Evolutionary conservation across 2,113 vertebrate genomes (phyloP).

Genomic region (Melanerpes aurifrons): DNA sequence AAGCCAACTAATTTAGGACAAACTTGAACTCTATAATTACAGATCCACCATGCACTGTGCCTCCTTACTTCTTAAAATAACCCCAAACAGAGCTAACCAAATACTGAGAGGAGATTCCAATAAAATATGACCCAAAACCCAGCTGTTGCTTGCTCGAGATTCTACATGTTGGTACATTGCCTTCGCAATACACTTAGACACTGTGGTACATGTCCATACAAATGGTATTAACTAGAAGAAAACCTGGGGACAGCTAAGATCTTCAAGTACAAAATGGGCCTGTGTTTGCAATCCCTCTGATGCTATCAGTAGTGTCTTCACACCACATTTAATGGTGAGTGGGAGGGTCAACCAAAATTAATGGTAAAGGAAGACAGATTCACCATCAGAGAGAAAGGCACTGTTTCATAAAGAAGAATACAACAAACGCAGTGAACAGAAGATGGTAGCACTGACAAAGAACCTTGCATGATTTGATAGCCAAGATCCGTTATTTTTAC

Average conservation of each 20-base stretch:
- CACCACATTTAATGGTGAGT: not conserved
- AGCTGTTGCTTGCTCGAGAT: not conserved
- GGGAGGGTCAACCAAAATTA: not conserved
- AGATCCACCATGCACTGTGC: not conserved
- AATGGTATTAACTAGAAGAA: rapidly evolving
- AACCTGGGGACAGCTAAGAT: not conserved
- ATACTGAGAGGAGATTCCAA: not conserved
- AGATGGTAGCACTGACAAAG: not conserved
- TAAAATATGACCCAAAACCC: not conserved
- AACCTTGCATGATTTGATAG: not conserved
- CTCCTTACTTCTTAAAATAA: not conserved
- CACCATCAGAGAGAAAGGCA: not conserved
- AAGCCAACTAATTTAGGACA: not conserved
- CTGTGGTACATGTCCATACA: not conserved
- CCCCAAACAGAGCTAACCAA: not conserved
- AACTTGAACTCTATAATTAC: not conserved
- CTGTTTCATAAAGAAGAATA: not conserved
- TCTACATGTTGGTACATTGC: too few species aligned
- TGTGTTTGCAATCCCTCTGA: not conserved
- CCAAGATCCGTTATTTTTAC: not conserved
- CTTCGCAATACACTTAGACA: not conserved
- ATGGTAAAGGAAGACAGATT: not conserved
- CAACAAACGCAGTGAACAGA: not conserved
- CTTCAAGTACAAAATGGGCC: not conserved
- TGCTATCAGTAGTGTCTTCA: not conserved